phyloP scores from a whole-genome alignment of 2,888 invertebrate genomes.

The Hyles lineata region DNA sequence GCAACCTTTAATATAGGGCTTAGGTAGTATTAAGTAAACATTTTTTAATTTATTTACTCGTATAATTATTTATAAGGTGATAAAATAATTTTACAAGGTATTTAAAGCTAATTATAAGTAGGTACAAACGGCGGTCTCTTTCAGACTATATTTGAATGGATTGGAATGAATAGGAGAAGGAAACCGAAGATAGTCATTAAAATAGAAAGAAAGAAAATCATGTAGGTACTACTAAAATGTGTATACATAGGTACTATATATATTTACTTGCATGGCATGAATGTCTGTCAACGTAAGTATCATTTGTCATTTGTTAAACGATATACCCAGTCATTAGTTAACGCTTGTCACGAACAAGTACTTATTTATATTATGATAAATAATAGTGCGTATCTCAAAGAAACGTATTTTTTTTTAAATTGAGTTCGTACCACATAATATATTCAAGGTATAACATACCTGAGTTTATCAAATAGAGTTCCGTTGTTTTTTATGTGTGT shows the following conservation, averaged over 20 bases:
- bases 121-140: too few species aligned
- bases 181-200: too few species aligned
- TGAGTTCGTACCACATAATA: neutral
- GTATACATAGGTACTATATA: too few species aligned
- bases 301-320: constrained; percentile 11
- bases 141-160: too few species aligned
- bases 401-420: constrained; percentile 1
- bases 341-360: neutral
- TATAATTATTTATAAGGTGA: too few species aligned
- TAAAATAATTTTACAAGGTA: too few species aligned
- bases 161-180: too few species aligned
- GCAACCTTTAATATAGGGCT: neutral
- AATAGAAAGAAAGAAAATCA: too few species aligned
- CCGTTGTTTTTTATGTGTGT: neutral
- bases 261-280: neutral
- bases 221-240: too few species aligned
- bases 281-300: neutral
- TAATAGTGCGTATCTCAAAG: neutral
- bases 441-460: neutral
- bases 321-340: neutral
- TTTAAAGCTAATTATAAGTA: too few species aligned
- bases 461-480: neutral
- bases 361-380: constrained; percentile 21
- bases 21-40: neutral
- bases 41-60: too few species aligned